Evolutionary conservation across 92 coral and sea anemone genomes (phyloP), one percentile per base, ranked within the genome.

Genomic region (Palythoa grandis): DNA sequence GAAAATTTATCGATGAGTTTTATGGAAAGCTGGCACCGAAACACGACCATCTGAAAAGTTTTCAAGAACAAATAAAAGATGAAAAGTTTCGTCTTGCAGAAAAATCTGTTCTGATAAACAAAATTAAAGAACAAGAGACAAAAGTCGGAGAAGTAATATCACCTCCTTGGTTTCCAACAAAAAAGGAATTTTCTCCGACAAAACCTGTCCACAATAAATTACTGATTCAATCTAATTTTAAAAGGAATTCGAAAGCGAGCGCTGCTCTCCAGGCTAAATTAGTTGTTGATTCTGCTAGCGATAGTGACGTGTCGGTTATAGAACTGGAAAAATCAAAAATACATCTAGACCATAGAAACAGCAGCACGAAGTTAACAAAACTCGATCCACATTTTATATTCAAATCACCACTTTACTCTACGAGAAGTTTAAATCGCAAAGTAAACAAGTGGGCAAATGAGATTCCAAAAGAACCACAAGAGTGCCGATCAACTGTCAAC

Each of bases 301-400:
- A 43, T 52, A 67, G 52, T 38, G 74, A 66, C 22, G 74, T 80
- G 57, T 80, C 85, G 57, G 75, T 48, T 52, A 47, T 52, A 65
- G 85, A 80, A 37, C 23, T 80, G 3, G 74, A 80, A 80, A 80
- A 65, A 39, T 67, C 85, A 47, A 80, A 80, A 53, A 2, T 17
- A 66, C 40, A 47, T 0, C 47, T 23, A 1, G 48, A 23, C 48
- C 58, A 66, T 8, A 80, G 85, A 8, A 70, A 66, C 43, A 65
- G 85, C 19, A 70, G 66, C 58, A 65, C 72, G 47, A 66, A 80
- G 24, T 65, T 60, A 25, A 80, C 58, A 48, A 80, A 80, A 66
- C 66, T 52, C 47, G 74, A 80, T 48, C 43, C 74, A 14, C 50
- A 48, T 22, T 80, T n/a, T n/a, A n/a, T 80, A 37, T 50, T 66